These are phyloP conservation scores for Diarsia rubi DNA, from an alignment of 2,888 invertebrate species.

Conservation along the genomic window DNA sequence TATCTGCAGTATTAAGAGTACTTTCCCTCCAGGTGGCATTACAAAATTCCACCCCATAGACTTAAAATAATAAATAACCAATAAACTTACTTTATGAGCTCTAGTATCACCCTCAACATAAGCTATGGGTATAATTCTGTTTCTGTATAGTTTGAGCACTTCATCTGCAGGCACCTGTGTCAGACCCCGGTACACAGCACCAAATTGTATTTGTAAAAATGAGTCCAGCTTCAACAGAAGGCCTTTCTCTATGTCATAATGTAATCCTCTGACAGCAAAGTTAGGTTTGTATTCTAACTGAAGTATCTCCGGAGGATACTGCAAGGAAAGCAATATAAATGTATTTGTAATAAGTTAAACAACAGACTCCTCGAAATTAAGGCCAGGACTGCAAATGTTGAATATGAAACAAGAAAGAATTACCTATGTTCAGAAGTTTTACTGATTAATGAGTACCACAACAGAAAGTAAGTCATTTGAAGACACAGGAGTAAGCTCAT, in stretches of 20 bases:
- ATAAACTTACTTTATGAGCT: conserved; percentile 92
- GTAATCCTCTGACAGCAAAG: conserved; percentile 99
- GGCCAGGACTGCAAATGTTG: background rate
- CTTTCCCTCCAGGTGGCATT: no score
- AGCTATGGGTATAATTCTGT: conserved; percentile 96
- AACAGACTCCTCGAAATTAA: background rate
- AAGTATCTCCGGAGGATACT: conserved; percentile 97
- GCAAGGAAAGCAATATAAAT: conserved; percentile 67
- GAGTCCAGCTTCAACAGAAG: conserved; percentile 98
- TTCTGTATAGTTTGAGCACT: conserved; percentile 96
- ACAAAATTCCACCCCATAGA: no score
- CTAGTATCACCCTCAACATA: conserved; percentile 96
- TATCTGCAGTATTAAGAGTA: no score
- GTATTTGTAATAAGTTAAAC: background rate
- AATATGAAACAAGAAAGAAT: background rate
- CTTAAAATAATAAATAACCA: background rate
- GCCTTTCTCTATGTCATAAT: conserved; percentile 99
- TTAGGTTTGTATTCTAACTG: conserved; percentile 96
- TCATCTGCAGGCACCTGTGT: conserved; percentile 96
- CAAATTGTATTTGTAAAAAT: conserved; percentile 98
- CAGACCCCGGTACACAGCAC: conserved; percentile 97
- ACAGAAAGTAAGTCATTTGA: background rate
- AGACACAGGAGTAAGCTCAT: no score
- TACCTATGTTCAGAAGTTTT: background rate
- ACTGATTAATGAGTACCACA: background rate